Evolutionary conservation across 2,888 invertebrate genomes (phyloP), one percentile per base, ranked within the genome.

Genomic region (Meganola albula): DNA sequence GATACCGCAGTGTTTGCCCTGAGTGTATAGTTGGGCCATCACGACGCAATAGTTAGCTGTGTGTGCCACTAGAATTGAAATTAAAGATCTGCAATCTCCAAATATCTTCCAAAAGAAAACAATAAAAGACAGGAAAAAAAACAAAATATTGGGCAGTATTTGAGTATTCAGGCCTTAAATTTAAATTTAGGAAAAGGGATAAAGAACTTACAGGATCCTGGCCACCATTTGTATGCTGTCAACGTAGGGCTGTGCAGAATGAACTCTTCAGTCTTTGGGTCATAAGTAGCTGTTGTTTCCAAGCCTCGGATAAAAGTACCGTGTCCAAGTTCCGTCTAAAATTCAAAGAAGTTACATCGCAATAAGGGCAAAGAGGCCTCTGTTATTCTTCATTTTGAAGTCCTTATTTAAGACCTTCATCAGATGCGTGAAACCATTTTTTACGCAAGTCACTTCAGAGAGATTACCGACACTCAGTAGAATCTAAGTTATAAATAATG

Each of bases 211-310:
- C 96, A 89, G 56, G 93, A 92, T 14, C 97, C 98, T 9, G 97
- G 97, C 98, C 97, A 98, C 97, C 97, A 98, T 82, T 98, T 98
- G 64, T 94, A 95, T 0, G 98, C 90, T 0, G 95, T 94, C 4
- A 96, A 72, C 0, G 93, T 92, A 0, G 98, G 98, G 36, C 94
- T 93, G 63, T 97, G 90, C 7, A 98, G 69, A 10, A 97, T 74
- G 70, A 98, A 98, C 71, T 97, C 94, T 73, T 96, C 89, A 0
- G 91, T 93, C 8, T 78, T 70, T 1, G 90, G 88, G 71, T 98
- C 97, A 63, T 96, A 98, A 0, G 93, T 95, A 2, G 98, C 95
- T 0, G 92, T 94, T 0, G 98, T 98, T 87, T 98, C 97, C 35
- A 98, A 76, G 0, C 96, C 96, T 56, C 96, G 89, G 32, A 98